Percentiles rank a stretch among this genome's conserved stretches.
These are phyloP conservation scores for Drosophila ezoana DNA, from an alignment of 2,888 invertebrate genomes.

Conservation along the genomic window DNA sequence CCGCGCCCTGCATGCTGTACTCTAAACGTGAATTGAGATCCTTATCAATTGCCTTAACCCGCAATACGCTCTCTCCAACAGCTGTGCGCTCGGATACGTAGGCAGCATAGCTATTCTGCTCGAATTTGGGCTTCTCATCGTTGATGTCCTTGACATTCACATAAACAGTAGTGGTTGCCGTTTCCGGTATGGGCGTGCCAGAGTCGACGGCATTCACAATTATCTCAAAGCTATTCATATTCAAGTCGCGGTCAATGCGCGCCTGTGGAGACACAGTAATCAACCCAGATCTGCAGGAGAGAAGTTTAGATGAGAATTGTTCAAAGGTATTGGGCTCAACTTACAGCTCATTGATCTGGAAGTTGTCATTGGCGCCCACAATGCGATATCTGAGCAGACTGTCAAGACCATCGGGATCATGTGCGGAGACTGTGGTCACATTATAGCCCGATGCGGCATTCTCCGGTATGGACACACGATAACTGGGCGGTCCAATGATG, in stretches of 20 bases:
- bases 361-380: constrained; percentile 91
- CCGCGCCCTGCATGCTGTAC: constrained; percentile 89
- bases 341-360: constrained; percentile 90
- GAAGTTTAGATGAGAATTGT: neutral
- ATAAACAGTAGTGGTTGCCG: constrained; percentile 91
- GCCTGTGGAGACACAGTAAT: constrained; percentile 91
- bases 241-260: constrained; percentile 89
- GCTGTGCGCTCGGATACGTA: constrained; percentile 90
- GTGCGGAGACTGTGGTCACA: constrained; percentile 90
- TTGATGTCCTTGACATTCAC: constrained; percentile 91
- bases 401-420: constrained; percentile 92
- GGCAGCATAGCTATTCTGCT: constrained; percentile 87
- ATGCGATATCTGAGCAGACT: constrained; percentile 89
- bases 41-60: constrained; percentile 89
- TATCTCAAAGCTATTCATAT: constrained; percentile 89
- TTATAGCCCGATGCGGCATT: constrained; percentile 89
- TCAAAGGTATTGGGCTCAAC: constrained; percentile 42
- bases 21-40: constrained; percentile 89
- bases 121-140: constrained; percentile 92
- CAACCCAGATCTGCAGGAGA: constrained; percentile 87
- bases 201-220: constrained; percentile 91
- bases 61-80: constrained; percentile 88
- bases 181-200: constrained; percentile 90
- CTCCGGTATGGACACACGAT: constrained; percentile 89
- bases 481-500: constrained; percentile 89